Conservation (phyloP, 2,113 vertebrate genomes). For the Misgurnus anguillicaudatus region DNA sequence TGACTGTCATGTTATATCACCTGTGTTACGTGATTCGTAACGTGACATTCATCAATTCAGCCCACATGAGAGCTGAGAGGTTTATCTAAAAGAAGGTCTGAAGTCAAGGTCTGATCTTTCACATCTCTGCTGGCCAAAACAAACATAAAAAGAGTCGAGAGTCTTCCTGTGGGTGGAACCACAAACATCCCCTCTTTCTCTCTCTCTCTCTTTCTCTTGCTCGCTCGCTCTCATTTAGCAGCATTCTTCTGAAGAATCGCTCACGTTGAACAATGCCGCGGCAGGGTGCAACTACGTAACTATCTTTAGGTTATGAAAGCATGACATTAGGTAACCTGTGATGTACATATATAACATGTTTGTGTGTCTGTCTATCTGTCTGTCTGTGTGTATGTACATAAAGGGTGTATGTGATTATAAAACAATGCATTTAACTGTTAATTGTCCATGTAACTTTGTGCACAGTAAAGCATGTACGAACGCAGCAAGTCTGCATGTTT, state of each 20-base stretch:
- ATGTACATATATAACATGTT: not conserved
- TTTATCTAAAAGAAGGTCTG: not conserved
- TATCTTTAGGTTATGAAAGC: slow-evolving; percentile 7
- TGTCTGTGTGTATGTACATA: not conserved
- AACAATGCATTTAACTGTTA: slow-evolving; percentile 8
- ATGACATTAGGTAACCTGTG: not conserved
- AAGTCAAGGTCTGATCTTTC: slow-evolving; percentile 7
- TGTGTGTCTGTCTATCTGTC: not conserved
- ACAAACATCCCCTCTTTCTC: not conserved
- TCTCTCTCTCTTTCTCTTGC: too few relatives aligned
- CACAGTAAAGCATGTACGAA: not conserved
- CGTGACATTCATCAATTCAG: not conserved
- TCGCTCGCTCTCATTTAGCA: not conserved
- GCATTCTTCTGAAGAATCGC: slow-evolving; percentile 41
- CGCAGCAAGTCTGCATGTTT: not conserved
- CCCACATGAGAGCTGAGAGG: not conserved
- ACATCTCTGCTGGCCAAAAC: too few relatives aligned
- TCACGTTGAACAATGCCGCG: slow-evolving; percentile 35
- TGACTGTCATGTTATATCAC: not conserved
- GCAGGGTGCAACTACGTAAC: not conserved
- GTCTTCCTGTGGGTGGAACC: not conserved
- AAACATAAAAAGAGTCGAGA: too few relatives aligned
- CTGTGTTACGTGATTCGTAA: not conserved
- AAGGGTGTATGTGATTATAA: not conserved
- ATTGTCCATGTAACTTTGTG: not conserved